These are phyloP conservation scores for Trachelipus rathkii DNA, from an alignment of 1,140 invertebrate species.

Conservation along the genomic window DNA sequence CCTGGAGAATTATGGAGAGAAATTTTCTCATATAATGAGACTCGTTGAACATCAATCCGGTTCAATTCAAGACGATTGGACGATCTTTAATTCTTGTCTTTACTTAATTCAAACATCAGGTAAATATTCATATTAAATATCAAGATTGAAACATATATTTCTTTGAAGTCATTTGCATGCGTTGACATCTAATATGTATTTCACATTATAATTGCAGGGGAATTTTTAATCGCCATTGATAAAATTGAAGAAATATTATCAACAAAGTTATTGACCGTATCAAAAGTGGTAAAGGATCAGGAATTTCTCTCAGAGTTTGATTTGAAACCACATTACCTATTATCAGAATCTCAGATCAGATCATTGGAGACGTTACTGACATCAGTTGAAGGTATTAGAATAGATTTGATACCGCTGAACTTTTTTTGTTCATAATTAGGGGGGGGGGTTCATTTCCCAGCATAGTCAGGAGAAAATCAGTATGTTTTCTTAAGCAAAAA, in stretches of 20 bases:
- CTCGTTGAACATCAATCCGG: not conserved
- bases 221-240: constrained; percentile 53
- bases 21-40: not conserved
- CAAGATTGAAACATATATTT: not conserved
- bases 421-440: no score
- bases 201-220: constrained; percentile 32
- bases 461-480: no score
- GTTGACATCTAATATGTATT: no score
- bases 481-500: no score
- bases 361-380: no score
- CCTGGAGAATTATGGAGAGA: not conserved
- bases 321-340: constrained; percentile 27
- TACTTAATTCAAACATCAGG: constrained; percentile 65
- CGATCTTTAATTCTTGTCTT: constrained; percentile 64
- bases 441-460: no score
- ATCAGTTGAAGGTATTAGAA: no score
- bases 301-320: constrained; percentile 24
- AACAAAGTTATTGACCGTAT: constrained; percentile 25
- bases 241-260: constrained; percentile 32
- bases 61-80: constrained; percentile 59
- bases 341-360: constrained; percentile 2
- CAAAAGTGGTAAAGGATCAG: constrained; percentile 16
- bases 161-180: not conserved
- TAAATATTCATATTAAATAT: constrained; percentile 46
- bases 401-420: no score